phyloP scores from a whole-genome alignment of 2,797 vertebrate genomes.

The Hirundo rustica region DNA sequence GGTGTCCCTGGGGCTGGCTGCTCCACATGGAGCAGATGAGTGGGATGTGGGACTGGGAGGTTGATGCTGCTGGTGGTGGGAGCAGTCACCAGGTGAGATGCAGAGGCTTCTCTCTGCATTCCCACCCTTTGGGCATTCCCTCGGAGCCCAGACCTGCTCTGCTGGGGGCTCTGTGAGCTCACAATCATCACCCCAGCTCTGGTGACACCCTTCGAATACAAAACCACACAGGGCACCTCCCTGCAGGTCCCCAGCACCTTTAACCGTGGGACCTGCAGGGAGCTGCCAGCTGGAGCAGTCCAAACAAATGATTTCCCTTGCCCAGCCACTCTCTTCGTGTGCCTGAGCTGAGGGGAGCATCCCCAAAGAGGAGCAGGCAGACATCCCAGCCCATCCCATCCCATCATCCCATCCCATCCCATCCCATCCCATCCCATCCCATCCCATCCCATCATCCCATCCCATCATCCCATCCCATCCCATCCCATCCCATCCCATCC shows the following conservation, averaged over 20 bases:
- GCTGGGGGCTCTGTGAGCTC: not conserved
- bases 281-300: not conserved
- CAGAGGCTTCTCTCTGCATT: accelerated
- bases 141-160: not conserved
- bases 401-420: not conserved
- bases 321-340: not conserved
- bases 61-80: not conserved
- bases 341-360: not conserved
- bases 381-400: no score
- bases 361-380: not conserved
- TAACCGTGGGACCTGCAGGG: not conserved
- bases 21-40: not conserved
- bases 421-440: no score
- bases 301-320: not conserved
- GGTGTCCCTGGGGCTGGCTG: accelerated
- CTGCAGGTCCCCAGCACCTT: not conserved
- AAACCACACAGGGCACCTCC: not conserved
- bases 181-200: not conserved
- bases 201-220: not conserved
- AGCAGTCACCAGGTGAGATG: not conserved
- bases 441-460: no score
- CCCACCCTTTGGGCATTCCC: not conserved
- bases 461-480: not conserved
- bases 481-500: no score
- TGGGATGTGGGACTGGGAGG: not conserved